Evolutionary conservation across 2,888 invertebrate genomes (phyloP), one percentile per base, ranked within the genome.

Genomic region (Amitus sp.): DNA sequence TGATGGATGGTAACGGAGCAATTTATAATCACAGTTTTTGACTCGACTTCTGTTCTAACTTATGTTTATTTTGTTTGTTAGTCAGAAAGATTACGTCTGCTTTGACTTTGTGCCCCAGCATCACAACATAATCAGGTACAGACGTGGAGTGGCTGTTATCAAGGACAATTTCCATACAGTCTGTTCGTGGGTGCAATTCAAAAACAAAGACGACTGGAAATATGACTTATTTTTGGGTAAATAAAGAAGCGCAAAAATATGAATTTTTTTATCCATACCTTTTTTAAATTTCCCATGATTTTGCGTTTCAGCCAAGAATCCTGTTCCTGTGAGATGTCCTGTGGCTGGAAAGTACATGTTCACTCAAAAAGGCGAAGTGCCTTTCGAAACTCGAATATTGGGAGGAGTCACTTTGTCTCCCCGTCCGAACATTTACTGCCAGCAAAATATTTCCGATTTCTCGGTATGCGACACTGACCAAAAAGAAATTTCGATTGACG

Each of bases 291-390:
- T 23, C 23, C 3, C 23, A 7, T 23, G 23, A 7, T 7, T 23
- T 23, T 56, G 50, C n/a, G 2, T 17, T 23, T 48, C 47, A 86
- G 90, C 93, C n/a, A 92, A 89, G 78, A 90, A 94, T 81, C 98
- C 98, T 0, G 90, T 93, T 0, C 92, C 97, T 0, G 92, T 98
- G 3, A 88, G 95, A 39, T 98, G 98, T 82, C 98, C 98, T 0
- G 91, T 98, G 1, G 98, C 96, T 37, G 98, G 98, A 1, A 96
- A 98, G 82, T 98, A 95, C 79, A 93, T 91, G 80, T 98, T 98
- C 76, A 89, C 91, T 0, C 98, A 98, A 83, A 87, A 84, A 72
- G 96, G 96, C n/a, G 95, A 96, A 69, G 91, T 94, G 27, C 88
- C 86, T 27, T 97, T 98, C 76, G 92, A 91, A 84, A 98, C 97